A percentile compares a stretch with the other conserved stretches of the same genome.
phyloP scores from a whole-genome alignment of 2,113 vertebrate genomes.

The Willisornis vidua region DNA sequence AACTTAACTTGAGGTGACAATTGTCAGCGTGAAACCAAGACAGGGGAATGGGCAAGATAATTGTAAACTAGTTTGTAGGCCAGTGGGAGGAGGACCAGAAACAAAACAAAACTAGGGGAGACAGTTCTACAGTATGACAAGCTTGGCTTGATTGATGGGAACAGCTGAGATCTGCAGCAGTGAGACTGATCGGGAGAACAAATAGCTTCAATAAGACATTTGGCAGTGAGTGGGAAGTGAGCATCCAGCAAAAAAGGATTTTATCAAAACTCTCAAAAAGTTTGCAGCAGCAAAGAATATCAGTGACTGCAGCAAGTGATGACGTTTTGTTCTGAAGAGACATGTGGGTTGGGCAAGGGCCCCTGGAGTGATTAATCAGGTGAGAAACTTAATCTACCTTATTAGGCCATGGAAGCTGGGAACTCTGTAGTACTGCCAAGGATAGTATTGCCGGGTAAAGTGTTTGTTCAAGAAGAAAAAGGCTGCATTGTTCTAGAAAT shows the following conservation, averaged over 20 bases:
- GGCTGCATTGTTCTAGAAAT: conserved; percentile 40
- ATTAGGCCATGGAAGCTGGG: not conserved
- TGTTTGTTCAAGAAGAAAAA: conserved; percentile 48
- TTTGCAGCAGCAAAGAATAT: not conserved
- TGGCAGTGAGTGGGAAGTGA: not conserved
- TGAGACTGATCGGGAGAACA: not conserved
- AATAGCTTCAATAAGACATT: not conserved
- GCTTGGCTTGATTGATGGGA: not conserved
- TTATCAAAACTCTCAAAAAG: not conserved
- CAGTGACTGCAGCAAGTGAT: not conserved
- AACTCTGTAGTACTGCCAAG: not conserved
- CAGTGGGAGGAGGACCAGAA: not conserved
- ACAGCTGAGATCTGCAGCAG: not conserved
- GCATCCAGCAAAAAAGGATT: not conserved
- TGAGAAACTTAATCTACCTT: conserved; percentile 36
- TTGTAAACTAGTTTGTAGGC: not conserved
- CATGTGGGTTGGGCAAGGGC: not conserved
- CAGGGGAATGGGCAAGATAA: not conserved
- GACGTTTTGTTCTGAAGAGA: not conserved
- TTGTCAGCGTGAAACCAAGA: not conserved
- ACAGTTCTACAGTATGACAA: not conserved
- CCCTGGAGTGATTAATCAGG: not conserved
- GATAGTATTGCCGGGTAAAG: conserved; percentile 9
- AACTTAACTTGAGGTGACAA: not conserved
- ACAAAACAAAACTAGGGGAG: not conserved